Evolutionary conservation across 1,140 invertebrate genomes (phyloP), one percentile per base, ranked within the genome.

Genomic region (Liolophura sinensis): DNA sequence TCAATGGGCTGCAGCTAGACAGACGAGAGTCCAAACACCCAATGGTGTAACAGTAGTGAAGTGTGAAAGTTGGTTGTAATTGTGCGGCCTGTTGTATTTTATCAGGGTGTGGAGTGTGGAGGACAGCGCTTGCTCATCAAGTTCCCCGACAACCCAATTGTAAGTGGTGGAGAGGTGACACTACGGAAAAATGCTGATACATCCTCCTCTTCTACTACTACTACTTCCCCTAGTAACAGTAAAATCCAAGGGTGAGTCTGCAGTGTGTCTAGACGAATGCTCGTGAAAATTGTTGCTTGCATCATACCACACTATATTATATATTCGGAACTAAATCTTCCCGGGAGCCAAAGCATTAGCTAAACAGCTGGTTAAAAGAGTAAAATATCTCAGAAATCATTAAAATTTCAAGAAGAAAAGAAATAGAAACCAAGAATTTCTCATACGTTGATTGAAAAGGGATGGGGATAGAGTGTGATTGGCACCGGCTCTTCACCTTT

Each of bases 61-160:
- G n/a, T 20, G 24, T 54, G n/a, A 20, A 9, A 15, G 51, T 24
- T 11, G 51, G 27, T 59, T 59, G 27, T 24, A 25, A 20, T 11
- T 20, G 18, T 24, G 57, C 57, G 18, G 27, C 31, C 5, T 25
- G 22, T 24, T 24, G 18, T 59, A 18, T 55, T 65, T 58, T 65
- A 73, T 3, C 75, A 88, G 82, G 84, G 84, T 20, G 70, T 74
- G 40, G 80, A 84, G 63, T 77, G 85, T 63, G 79, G 74, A 61
- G 87, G 86, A 25, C 82, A 86, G 66, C 81, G 80, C 62, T 76
- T 87, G 50, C 73, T 85, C 14, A 87, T 87, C 65, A 84, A 86
- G 67, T 87, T 86, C 75, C 87, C 87, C 11, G 85, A 87, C 71
- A 84, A 86, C 65, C 85, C 86, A 47, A 78, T 82, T 56, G 68